These are phyloP conservation scores for Coturnix japonica DNA, from an alignment of 2,113 vertebrate genomes.

Conservation along the genomic window DNA sequence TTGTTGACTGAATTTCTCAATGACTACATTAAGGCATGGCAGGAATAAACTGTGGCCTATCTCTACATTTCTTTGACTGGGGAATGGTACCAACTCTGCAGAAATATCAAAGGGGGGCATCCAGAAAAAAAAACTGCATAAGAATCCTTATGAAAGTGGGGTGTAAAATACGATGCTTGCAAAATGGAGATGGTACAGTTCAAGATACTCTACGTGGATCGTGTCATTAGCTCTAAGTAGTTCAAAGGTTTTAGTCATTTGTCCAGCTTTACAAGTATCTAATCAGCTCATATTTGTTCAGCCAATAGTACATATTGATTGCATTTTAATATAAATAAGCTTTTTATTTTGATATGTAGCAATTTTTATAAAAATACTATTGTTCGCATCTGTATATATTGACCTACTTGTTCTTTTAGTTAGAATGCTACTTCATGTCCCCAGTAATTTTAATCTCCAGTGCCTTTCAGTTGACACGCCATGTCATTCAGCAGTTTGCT, in stretches of 20 bases:
- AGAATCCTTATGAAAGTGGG: not conserved
- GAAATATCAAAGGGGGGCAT: not conserved
- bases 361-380: not conserved
- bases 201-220: not conserved
- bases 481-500: not conserved
- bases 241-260: constrained; percentile 15
- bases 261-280: not conserved
- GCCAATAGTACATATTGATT: not conserved
- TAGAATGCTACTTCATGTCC: not conserved
- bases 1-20: not conserved
- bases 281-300: constrained; percentile 1
- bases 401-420: not conserved
- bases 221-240: not conserved
- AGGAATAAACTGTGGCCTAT: not conserved
- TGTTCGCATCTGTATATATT: not conserved
- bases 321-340: not conserved
- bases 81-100: not conserved
- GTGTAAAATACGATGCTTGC: not conserved
- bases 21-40: not conserved
- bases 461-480: not conserved
- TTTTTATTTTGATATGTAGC: not conserved
- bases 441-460: not conserved
- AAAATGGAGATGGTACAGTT: not conserved
- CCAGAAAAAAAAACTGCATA: not conserved
- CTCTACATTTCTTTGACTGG: not conserved